Conservation (phyloP, 2,888 invertebrate genomes). For the Pristionchus japonicus region DNA sequence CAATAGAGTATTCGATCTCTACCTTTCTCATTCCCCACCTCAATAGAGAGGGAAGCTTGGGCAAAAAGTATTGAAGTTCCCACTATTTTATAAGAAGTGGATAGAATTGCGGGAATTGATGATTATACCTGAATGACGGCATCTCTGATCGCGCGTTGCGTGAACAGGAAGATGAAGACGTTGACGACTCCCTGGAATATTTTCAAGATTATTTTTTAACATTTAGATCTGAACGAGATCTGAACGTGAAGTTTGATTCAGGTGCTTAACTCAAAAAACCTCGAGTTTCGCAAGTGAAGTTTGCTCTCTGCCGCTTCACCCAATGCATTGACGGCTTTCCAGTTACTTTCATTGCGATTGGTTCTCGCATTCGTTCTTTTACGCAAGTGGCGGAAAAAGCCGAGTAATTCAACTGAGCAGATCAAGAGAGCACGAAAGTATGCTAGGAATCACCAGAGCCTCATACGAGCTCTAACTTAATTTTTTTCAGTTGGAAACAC, state of each 20-base stretch:
- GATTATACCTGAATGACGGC: conserved; percentile 35
- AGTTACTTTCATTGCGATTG: background rate
- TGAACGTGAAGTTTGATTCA: background rate
- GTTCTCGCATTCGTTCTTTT: background rate
- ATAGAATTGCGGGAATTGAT: background rate
- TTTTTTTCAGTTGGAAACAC: no score
- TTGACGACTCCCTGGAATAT: conserved; percentile 54
- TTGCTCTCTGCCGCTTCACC: background rate
- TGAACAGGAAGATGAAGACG: conserved; percentile 54
- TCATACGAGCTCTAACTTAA: no score
- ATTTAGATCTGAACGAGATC: background rate
- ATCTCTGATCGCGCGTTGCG: conserved; percentile 54
- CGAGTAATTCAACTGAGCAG: background rate
- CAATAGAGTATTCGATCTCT: no score
- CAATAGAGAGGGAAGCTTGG: no score
- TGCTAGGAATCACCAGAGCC: no score
- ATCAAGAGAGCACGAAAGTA: no score
- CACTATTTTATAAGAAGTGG: no score
- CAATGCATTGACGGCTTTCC: background rate
- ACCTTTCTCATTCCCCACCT: no score
- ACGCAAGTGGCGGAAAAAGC: background rate
- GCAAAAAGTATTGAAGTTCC: no score
- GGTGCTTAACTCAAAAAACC: background rate
- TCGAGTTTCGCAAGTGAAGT: background rate
- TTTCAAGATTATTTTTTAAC: background rate